Base-by-base conservation (phyloP, 1,140 invertebrate species). In the Wiebesia pumilae region DNA sequence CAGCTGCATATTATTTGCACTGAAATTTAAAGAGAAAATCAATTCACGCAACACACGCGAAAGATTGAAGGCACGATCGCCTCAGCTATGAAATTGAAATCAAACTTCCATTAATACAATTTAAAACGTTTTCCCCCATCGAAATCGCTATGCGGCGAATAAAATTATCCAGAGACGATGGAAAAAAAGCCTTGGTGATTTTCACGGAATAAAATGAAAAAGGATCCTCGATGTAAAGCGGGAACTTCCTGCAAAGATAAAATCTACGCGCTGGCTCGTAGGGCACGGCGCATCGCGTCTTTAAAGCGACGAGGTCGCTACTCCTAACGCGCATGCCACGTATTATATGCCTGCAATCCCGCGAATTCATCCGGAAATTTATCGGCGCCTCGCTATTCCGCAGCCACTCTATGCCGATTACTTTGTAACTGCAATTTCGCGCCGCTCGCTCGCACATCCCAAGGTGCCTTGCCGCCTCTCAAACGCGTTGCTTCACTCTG, bases 201-300 rank as follows among this genome's bases (percentile, higher is more conserved):
- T 54, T 79, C 30, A 58, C 30, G 16, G n/a, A 54, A 79, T 54
- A 58, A 79, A 79, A 51, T 79, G 47, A 54, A 35, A 35, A 35
- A 54, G 47, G 47, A 33, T 54, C 47, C 24, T 21, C 35, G 35
- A 1, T 24, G 33, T 19, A 58, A 83, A 75, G 51, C 81, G 87
- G 88, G 88, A 88, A 90, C 90, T 90, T 90, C 90, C 90, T 90
- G 89, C 87, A 89, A 88, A 90, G 89, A 90, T 90, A 90, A 89
- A 67, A 90, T 90, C 89, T 30, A 33, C 84, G 47, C 73, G 88
- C 80, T 21, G 9, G 21, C 33, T 38, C 33, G 33, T 19, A 71
- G 71, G 38, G 7, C 6, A 75, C 6, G 12, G 47, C 9, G 19
- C 27, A 54, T 83, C 88, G 89, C 87, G 88, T 89, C 87, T 88